Evolutionary conservation across 1,140 invertebrate genomes (phyloP).

Genomic region (Megalopta genalis): DNA sequence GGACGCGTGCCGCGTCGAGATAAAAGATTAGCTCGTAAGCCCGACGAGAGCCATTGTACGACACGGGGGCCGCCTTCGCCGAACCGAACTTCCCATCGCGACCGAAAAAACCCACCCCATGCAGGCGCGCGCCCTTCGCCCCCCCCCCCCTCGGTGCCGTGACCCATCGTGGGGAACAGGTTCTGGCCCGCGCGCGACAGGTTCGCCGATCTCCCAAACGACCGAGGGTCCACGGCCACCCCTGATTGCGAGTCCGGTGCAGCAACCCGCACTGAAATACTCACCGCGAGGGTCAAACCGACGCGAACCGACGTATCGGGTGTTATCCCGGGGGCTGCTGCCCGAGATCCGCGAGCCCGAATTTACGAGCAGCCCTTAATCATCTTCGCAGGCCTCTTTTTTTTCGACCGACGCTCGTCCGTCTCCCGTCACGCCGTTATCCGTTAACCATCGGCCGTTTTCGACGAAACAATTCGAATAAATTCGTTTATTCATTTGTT

Average conservation of each 20-base stretch:
- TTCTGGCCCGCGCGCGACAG: constrained; percentile 40
- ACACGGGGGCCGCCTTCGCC: constrained; percentile 36
- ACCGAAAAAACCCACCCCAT: background rate
- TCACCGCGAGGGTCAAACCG: background rate
- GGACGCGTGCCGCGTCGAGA: constrained; percentile 74
- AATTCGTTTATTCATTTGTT: too few relatives aligned
- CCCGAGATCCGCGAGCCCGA: constrained; percentile 32
- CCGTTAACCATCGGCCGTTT: too few relatives aligned
- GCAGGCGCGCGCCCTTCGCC: background rate
- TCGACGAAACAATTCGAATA: too few relatives aligned
- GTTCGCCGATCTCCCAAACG: constrained; percentile 19
- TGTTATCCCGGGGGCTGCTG: constrained; percentile 24
- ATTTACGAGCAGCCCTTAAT: constrained; percentile 45
- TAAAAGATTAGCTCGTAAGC: constrained; percentile 73
- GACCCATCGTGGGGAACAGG: constrained; percentile 21
- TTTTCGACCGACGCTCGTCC: background rate
- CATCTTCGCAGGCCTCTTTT: constrained; percentile 17
- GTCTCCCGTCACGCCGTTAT: background rate
- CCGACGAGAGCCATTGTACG: constrained; percentile 64
- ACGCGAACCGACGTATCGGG: constrained; percentile 18
- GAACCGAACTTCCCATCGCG: constrained; percentile 26
- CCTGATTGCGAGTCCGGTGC: too few relatives aligned
- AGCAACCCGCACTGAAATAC: constrained; percentile 1
- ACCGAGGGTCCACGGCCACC: constrained; percentile 1
- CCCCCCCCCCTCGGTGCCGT: too few relatives aligned